A percentile compares a stretch with the other conserved stretches of the same genome.
These are phyloP conservation scores for Neopipo cinnamomea DNA, from an alignment of 2,113 vertebrate genomes.

Conservation along the genomic window DNA sequence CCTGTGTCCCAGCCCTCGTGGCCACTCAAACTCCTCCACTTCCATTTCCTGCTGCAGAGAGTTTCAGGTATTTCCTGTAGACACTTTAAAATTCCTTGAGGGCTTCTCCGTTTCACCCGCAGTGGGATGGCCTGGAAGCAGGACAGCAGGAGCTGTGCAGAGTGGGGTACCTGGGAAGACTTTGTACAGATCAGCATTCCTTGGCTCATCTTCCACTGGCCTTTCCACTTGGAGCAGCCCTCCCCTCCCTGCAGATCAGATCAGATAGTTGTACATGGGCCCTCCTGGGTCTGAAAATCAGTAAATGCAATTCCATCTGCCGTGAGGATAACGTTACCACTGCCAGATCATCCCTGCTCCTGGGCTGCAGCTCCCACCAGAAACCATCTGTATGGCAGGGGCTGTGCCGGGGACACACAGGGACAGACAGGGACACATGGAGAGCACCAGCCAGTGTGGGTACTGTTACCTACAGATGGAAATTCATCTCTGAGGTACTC, in stretches of 20 bases:
- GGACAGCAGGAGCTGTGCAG: background rate
- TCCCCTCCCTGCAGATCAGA: background rate
- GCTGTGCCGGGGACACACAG: background rate
- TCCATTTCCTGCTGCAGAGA: constrained; percentile 23
- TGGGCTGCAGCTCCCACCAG: background rate
- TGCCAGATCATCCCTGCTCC: background rate
- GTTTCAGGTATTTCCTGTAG: constrained; percentile 41
- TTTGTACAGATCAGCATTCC: background rate
- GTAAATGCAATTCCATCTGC: constrained; percentile 16
- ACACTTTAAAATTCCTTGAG: background rate
- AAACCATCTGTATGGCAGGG: background rate
- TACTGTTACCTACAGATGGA: background rate
- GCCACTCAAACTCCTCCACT: background rate
- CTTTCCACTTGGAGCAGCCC: background rate
- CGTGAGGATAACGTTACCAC: background rate
- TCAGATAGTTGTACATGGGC: background rate
- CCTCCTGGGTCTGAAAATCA: background rate
- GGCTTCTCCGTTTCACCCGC: constrained; percentile 7
- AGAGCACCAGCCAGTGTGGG: background rate
- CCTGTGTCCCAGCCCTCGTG: background rate
- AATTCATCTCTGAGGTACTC: background rate
- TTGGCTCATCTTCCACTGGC: background rate
- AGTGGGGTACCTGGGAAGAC: background rate
- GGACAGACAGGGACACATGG: background rate
- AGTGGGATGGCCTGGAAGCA: background rate